Evolutionary conservation across 2,797 vertebrate genomes (phyloP).

Genomic region (Fundulus diaphanus): DNA sequence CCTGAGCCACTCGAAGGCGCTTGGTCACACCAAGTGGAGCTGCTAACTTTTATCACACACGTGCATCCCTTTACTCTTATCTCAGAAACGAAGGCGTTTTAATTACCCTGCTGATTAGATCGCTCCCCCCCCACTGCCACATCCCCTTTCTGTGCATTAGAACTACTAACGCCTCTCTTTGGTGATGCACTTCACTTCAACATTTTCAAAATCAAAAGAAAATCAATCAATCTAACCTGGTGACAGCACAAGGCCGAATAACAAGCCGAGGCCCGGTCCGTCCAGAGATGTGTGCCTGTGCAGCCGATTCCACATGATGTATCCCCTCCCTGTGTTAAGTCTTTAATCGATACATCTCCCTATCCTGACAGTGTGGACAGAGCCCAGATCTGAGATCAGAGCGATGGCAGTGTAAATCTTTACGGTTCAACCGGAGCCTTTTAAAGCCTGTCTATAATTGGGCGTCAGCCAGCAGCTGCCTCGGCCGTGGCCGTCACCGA

Average conservation of each 20-base stretch:
- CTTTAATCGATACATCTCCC: slow-evolving; percentile 87
- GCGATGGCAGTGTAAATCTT: slow-evolving; percentile 83
- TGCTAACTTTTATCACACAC: slow-evolving; percentile 61
- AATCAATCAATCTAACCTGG: slow-evolving; percentile 47
- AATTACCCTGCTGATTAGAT: slow-evolving; percentile 63
- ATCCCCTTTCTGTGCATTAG: slow-evolving; percentile 61
- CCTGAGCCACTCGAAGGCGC: slow-evolving; percentile 51
- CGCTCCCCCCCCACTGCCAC: slow-evolving; percentile 51
- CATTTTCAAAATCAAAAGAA: slow-evolving; percentile 13
- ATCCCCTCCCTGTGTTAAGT: slow-evolving; percentile 80
- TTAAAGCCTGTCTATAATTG: slow-evolving; percentile 84
- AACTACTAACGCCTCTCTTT: not conserved
- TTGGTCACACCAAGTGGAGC: slow-evolving; percentile 55
- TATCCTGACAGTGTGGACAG: slow-evolving; percentile 81
- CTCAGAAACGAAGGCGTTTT: slow-evolving; percentile 57
- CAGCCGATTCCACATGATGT: slow-evolving; percentile 73
- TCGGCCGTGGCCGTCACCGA: slow-evolving; percentile 44
- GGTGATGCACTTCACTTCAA: not conserved
- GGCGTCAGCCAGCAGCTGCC: slow-evolving; percentile 75
- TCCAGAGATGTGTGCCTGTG: slow-evolving; percentile 20
- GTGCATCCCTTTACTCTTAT: slow-evolving; percentile 67
- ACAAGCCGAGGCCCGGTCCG: slow-evolving; percentile 58
- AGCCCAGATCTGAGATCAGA: slow-evolving; percentile 84
- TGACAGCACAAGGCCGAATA: slow-evolving; percentile 23
- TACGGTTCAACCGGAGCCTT: slow-evolving; percentile 84